Conservation (phyloP, 2,888 invertebrate genomes). For the Clivina fossor region DNA sequence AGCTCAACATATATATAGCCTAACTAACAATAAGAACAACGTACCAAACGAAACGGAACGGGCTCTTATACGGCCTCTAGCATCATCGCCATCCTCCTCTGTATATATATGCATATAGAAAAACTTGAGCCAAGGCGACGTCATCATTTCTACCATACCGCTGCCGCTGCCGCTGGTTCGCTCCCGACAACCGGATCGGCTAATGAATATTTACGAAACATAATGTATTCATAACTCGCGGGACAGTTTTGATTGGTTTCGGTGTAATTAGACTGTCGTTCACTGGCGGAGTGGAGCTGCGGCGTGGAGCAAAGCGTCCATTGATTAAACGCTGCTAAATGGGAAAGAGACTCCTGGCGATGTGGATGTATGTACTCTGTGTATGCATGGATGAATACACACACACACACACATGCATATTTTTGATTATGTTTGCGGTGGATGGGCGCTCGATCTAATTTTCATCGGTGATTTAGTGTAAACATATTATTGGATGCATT, state of each 20-base stretch:
- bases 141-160: too few species aligned
- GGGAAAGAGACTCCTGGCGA: not conserved
- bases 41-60: too few species aligned
- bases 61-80: too few species aligned
- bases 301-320: slow-evolving; percentile 9
- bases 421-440: too few species aligned
- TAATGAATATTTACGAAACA: slow-evolving; percentile 45
- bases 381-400: not conserved
- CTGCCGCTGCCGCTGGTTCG: not conserved
- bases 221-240: slow-evolving; percentile 49
- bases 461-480: too few species aligned
- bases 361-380: not conserved
- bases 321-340: slow-evolving; percentile 17
- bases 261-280: slow-evolving; percentile 41
- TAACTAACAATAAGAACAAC: too few species aligned
- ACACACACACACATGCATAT: not conserved
- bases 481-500: too few species aligned
- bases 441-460: too few species aligned
- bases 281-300: slow-evolving; percentile 18
- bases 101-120: too few species aligned
- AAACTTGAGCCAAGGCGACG: too few species aligned
- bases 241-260: slow-evolving; percentile 48
- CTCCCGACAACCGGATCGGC: not conserved
- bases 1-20: too few species aligned
- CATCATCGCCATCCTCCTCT: too few species aligned